Evolutionary conservation across 2,797 vertebrate species (phyloP), one percentile per base, ranked within the genome.

Genomic region (Rhynchotus rufescens): DNA sequence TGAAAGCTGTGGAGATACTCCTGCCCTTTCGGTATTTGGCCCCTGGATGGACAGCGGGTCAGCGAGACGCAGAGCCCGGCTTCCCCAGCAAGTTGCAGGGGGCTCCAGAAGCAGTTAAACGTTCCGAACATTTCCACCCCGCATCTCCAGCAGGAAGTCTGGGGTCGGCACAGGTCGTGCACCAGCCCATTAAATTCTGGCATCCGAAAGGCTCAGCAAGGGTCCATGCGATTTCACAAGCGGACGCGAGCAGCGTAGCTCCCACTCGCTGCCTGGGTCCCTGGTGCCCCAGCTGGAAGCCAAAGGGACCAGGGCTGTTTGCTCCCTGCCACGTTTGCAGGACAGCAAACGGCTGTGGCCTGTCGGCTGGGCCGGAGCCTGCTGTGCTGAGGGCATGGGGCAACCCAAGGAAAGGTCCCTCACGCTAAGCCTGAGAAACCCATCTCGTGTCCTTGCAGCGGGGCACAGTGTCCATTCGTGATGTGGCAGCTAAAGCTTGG

Each of bases 371-470:
- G 52, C 52, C 17, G 52, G 52, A 54, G 28, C 2, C 52, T 30
- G 52, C 52, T 54, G 28, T 54, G 52, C 26, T 54, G 52, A 54
- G 52, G 52, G 28, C 52, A 30, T 11, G 52, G 52, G 52, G 7
- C 28, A 54, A 30, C 62, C 32, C 42, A 42, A 28, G 40, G 42
- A 38, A 52, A 62, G 36, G 40, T 65, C 9, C 15, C 57, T 80
- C 25, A 10, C 38, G 14, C 15, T 28, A 56, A 82, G 52, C 56
- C 25, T 51, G 26, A 64, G 47, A 76, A 86, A 74, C 2, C 15
- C 8, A 12, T 34, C n/a, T 54, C n/a, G 16, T 12, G 2, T 85
- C 36, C 32, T 73, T 1, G 0, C 4, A 1, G 0, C 30, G 30
- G 23, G n/a, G 1, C 1, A 1, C 15, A 44, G 21, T 9, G n/a